Percentiles rank a stretch among this genome's conserved stretches.
These are phyloP conservation scores for Telmatherina bonti DNA, from an alignment of 2,797 vertebrate genomes.

Conservation along the genomic window DNA sequence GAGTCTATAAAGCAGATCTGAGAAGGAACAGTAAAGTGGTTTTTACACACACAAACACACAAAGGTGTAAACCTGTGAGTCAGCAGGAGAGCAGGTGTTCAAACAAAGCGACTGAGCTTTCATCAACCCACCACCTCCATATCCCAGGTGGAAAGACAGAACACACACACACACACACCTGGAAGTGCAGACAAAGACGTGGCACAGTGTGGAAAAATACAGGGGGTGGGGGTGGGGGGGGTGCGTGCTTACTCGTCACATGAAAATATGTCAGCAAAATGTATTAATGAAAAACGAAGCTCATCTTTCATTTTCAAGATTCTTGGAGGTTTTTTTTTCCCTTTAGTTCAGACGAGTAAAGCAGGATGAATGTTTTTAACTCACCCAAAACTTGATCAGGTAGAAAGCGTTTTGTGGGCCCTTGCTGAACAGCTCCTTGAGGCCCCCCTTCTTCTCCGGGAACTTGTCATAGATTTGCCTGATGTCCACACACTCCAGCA, in stretches of 20 bases:
- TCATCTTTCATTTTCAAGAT: neutral
- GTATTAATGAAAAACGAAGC: too few relatives aligned
- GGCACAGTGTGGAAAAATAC: constrained; percentile 48
- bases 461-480: constrained; percentile 99
- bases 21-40: constrained; percentile 17
- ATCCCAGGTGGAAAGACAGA: constrained; percentile 65
- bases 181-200: constrained; percentile 34
- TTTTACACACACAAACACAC: constrained; percentile 9
- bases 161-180: constrained; percentile 25
- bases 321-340: neutral
- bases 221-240: neutral
- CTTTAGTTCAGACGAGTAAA: too few relatives aligned
- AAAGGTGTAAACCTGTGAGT: constrained; percentile 54
- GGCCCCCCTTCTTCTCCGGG: constrained; percentile 97
- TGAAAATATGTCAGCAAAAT: too few relatives aligned
- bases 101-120: constrained; percentile 80
- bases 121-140: constrained; percentile 69
- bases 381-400: constrained; percentile 99
- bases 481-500: constrained; percentile 97
- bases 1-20: neutral
- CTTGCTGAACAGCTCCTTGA: constrained; percentile 96
- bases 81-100: constrained; percentile 83
- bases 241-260: neutral
- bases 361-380: constrained; percentile 29
- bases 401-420: constrained; percentile 97